phyloP scores from a whole-genome alignment of 2,888 invertebrate species.

The Ormyrus labotus region DNA sequence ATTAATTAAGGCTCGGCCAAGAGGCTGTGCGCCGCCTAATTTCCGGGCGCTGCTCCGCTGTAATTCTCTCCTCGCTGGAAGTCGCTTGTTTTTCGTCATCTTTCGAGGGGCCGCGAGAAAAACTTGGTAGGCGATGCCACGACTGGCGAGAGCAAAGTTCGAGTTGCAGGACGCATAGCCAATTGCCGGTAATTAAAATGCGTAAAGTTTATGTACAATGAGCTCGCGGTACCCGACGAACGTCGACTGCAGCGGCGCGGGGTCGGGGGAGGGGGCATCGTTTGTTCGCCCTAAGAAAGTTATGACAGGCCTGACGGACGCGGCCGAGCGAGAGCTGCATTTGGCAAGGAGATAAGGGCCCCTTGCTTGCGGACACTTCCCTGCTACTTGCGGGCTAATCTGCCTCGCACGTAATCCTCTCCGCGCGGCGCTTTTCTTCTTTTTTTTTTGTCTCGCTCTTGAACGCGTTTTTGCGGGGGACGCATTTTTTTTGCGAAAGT shows the following conservation, averaged over 20 bases:
- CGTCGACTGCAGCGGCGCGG: no score
- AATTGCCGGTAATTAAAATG: constrained; percentile 8
- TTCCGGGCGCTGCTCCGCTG: constrained; percentile 12
- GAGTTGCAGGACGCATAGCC: not conserved
- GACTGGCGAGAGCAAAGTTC: not conserved
- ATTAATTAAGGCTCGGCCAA: constrained; percentile 53
- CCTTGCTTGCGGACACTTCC: no score
- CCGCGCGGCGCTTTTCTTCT: no score
- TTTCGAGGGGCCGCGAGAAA: not conserved
- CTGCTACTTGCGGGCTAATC: no score
- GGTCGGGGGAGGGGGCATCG: no score
- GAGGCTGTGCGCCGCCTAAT: constrained; percentile 3
- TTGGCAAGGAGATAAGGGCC: not conserved
- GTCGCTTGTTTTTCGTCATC: constrained; percentile 25
- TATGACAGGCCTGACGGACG: constrained; percentile 40
- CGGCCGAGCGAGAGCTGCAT: not conserved
- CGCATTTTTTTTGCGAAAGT: no score
- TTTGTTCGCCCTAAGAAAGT: constrained; percentile 12
- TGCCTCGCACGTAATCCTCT: no score
- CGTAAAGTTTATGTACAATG: no score
- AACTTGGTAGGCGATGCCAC: not conserved
- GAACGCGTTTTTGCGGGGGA: no score
- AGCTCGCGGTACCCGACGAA: no score
- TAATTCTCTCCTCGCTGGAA: not conserved
- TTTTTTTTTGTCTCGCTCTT: no score